These are phyloP conservation scores for Melanotaenia pygmaea DNA, from an alignment of 2,797 vertebrate genomes.

Conservation along the genomic window DNA sequence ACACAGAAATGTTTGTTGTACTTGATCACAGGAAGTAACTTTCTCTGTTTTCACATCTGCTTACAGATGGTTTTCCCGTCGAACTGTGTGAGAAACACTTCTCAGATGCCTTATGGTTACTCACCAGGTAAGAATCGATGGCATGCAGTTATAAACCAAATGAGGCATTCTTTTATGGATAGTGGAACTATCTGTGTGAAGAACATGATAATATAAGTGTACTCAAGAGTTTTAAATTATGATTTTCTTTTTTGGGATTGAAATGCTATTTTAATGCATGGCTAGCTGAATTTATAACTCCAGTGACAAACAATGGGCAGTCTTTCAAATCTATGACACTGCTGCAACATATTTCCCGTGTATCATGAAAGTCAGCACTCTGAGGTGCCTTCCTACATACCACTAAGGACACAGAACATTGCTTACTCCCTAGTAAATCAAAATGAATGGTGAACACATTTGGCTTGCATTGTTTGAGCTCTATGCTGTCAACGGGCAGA, in stretches of 20 bases:
- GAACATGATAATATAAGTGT: not conserved
- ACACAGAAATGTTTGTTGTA: slow-evolving; percentile 54
- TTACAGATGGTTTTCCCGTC: slow-evolving; percentile 71
- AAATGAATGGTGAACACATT: slow-evolving; percentile 46
- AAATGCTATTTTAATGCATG: not conserved
- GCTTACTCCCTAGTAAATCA: slow-evolving; percentile 20
- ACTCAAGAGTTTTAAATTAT: not conserved
- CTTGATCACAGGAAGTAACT: slow-evolving; percentile 55
- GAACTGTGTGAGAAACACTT: slow-evolving; percentile 50
- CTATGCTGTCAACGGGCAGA: slow-evolving; percentile 39
- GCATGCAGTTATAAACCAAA: slow-evolving; percentile 49
- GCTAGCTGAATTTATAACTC: slow-evolving; percentile 3
- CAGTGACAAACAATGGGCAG: slow-evolving; percentile 25
- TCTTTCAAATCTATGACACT: slow-evolving; percentile 27
- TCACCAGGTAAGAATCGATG: slow-evolving; percentile 81
- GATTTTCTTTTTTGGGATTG: not conserved
- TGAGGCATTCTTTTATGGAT: slow-evolving; percentile 25
- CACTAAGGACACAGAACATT: slow-evolving; percentile 48
- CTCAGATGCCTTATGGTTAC: slow-evolving; percentile 75
- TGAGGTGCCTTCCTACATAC: slow-evolving; percentile 30
- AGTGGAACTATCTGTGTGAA: not conserved
- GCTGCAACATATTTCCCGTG: slow-evolving; percentile 34
- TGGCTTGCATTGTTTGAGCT: slow-evolving; percentile 28
- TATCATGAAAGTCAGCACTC: slow-evolving; percentile 40
- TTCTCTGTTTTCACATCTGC: slow-evolving; percentile 66